Evolutionary conservation across 2,888 invertebrate genomes (phyloP), one percentile per base, ranked within the genome.

Genomic region (Heliconius sara): DNA sequence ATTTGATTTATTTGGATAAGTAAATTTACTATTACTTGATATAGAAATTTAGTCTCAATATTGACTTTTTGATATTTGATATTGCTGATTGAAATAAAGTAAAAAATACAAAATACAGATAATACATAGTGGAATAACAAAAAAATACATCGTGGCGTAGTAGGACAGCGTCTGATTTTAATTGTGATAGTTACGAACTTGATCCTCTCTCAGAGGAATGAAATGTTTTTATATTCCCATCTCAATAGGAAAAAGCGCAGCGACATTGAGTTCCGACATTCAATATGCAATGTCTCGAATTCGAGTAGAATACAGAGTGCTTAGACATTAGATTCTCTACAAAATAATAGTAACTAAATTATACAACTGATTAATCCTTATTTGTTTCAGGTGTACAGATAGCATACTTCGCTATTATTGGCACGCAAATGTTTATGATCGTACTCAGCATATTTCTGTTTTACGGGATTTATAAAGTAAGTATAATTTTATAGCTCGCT

Each of bases 371-470:
- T 30, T 22, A 7, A 19, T 57, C 30, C 83, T 87, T 83, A 84
- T 85, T 94, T 92, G 92, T 96, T 96, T 73, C 96, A 97, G 97
- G 97, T 93, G 97, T 97, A 87, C 97, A 97, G 95, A 97, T 97
- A 92, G 97, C 97, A 84, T 97, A 97, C 92, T 96, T 97, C 86
- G 97, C 97, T 86, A 97, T 97, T 86, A 97, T 97, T 91, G 97
- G 97, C 88, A 97, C 97, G 73, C 97, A 97, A 92, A 96, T 97
- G 94, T 97, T 97, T 87, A 97, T 97, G 97, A 96, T 97, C 83
- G 93, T 97, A 80, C 94, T 97, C 79, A 97, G 97, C 89, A 95
- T 97, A 91, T 95, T 97, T 86, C 93, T 97, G 80, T 96, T 97
- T 87, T 96, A 97, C 90, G 97, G 97, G 84, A 97, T 97, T 90